Evolutionary conservation across 2,888 invertebrate genomes (phyloP).

Genomic region (Ectemnius cavifrons): DNA sequence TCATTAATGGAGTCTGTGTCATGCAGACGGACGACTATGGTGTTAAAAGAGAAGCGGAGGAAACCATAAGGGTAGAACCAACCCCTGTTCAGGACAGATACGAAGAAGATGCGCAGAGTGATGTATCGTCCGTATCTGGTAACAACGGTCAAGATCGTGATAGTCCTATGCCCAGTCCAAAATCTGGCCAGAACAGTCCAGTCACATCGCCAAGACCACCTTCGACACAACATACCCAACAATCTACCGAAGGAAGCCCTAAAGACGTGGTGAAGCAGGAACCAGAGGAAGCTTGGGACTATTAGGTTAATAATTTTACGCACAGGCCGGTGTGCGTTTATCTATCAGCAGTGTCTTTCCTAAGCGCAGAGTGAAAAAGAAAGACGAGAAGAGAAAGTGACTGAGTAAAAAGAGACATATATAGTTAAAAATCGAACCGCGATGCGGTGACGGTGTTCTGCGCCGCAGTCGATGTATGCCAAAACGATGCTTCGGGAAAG

Average conservation of each 20-base stretch:
- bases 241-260: conserved; percentile 67
- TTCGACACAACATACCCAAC: conserved; percentile 65
- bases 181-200: conserved; percentile 72
- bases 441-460: neutral
- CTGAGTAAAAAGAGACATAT: neutral
- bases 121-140: conserved; percentile 77
- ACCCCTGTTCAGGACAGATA: conserved; percentile 84
- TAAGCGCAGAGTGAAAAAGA: neutral
- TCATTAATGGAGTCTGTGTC: conserved; percentile 96
- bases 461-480: conserved; percentile 43
- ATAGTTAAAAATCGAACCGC: neutral
- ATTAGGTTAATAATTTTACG: conserved; percentile 54
- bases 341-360: no score
- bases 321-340: no score
- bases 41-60: conserved; percentile 80
- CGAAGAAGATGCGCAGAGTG: conserved; percentile 80
- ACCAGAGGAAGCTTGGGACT: conserved; percentile 76
- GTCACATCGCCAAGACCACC: conserved; percentile 70
- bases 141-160: conserved; percentile 72
- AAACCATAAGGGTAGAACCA: conserved; percentile 88
- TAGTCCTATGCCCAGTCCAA: conserved; percentile 74
- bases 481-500: conserved; percentile 51
- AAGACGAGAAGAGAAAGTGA: conserved; percentile 6
- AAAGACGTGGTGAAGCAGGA: conserved; percentile 75
- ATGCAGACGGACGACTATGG: conserved; percentile 90